Percentiles rank a stretch among this genome's conserved stretches.
phyloP scores from a whole-genome alignment of 92 coral and sea anemone species.

The Zoanthus sansibaricus region DNA sequence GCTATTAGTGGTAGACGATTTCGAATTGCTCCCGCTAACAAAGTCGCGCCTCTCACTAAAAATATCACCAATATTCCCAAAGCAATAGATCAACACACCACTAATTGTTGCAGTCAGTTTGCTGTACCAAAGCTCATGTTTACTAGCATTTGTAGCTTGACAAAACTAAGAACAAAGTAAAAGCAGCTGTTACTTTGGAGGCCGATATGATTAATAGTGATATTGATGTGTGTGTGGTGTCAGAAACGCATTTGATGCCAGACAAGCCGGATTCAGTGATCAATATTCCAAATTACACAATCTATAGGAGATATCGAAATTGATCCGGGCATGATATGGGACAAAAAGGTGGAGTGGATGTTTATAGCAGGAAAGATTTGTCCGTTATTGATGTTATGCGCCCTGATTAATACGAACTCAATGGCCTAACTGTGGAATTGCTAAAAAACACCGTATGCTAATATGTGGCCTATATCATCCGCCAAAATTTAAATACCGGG shows the following conservation, averaged over 20 bases:
- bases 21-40: neutral
- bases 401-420: slow-evolving; percentile 16
- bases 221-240: slow-evolving; percentile 25
- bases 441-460: neutral
- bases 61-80: neutral
- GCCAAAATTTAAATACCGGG: neutral
- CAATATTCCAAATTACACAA: slow-evolving; percentile 16
- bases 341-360: slow-evolving; percentile 27
- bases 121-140: slow-evolving; percentile 37
- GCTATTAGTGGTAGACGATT: neutral
- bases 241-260: slow-evolving; percentile 42
- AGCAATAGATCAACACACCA: neutral
- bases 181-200: slow-evolving; percentile 21
- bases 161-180: slow-evolving; percentile 16
- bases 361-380: slow-evolving; percentile 16
- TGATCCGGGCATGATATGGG: slow-evolving; percentile 26
- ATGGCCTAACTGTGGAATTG: too few relatives aligned
- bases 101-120: slow-evolving; percentile 17
- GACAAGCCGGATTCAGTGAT: slow-evolving; percentile 27
- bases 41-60: neutral
- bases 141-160: slow-evolving; percentile 20
- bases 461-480: neutral
- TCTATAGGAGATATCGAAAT: slow-evolving; percentile 37
- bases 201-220: slow-evolving; percentile 25
- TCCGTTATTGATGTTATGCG: slow-evolving; percentile 17